Conservation (phyloP, 2,797 vertebrate species). For the Pangasius krempfi region DNA sequence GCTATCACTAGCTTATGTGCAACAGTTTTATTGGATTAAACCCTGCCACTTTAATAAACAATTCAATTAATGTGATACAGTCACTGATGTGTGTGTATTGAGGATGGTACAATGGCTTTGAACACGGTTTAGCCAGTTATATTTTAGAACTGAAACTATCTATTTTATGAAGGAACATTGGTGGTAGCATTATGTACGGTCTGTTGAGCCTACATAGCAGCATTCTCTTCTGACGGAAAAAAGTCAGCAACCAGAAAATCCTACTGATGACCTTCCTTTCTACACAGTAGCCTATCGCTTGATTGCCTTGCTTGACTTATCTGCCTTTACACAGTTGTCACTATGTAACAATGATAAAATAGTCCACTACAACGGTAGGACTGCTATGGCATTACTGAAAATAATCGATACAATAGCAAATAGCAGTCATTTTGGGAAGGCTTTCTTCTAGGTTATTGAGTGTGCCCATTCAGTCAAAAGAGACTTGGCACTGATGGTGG, state of each 20-base stretch:
- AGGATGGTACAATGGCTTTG: not conserved
- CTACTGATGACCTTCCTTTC: not conserved
- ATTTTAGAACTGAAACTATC: not conserved
- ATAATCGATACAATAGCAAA: not conserved
- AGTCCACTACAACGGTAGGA: not conserved
- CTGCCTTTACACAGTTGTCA: not conserved
- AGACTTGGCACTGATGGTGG: too few species aligned
- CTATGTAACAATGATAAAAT: not conserved
- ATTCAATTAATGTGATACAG: not conserved
- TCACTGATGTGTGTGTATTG: not conserved
- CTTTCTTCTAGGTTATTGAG: too few species aligned
- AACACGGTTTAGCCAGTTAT: not conserved
- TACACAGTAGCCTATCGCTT: not conserved
- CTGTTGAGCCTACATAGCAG: not conserved
- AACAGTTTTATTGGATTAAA: not conserved
- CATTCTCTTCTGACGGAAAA: not conserved
- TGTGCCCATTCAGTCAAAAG: too few species aligned
- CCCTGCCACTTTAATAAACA: not conserved
- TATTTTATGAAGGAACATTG: not conserved
- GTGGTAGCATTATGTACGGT: not conserved
- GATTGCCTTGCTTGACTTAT: not conserved
- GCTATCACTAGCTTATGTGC: not conserved
- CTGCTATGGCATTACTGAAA: not conserved
- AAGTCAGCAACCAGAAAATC: not conserved
- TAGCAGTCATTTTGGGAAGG: not conserved